Evolutionary conservation across 1,140 invertebrate genomes (phyloP), one percentile per base, ranked within the genome.

Genomic region (Melipona quadrifasciata): DNA sequence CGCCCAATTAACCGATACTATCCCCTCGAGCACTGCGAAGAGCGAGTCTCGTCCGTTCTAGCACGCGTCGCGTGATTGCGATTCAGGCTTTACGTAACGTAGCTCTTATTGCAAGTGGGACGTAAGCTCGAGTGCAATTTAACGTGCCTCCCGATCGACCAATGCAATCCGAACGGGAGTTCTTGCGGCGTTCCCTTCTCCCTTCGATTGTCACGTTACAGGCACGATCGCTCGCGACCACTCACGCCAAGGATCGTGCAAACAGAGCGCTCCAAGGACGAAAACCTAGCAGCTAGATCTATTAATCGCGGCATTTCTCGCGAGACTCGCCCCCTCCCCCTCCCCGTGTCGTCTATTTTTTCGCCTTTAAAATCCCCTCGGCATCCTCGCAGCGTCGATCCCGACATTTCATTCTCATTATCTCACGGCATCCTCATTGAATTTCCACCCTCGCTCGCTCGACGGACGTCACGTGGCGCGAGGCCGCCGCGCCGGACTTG

Each of bases 401-500:
- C 34, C 1, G 55, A 53, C 34, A 47, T 47, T 67, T 24, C 67
- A 47, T 80, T 19, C 51, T 71, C 53, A 80, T 71, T 71, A 80
- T 31, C 78, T 61, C 39, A 10, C 31, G 61, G 31, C 16, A 11
- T 21, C 72, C 39, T 34, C 72, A 70, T 58, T 61, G 64, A 83
- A 83, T 83, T 71, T 70, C n/a, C 34, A 53, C 57, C 19, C n/a
- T 70, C 39, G 39, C 39, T 47, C 39, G 6, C 8, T 34, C 10
- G 31, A 16, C 12, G 11, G 47, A 74, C 75, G 70, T 82, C 55
- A 64, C 76, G 39, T 76, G 61, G 51, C 39, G 14, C 75, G 31
- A 55, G 67, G 67, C 65, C 75, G 72, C 31, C 58, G 76, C 6
- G 10, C 67, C 47, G 74, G 72, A 88, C 82, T 85, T 78, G 82